Conservation (phyloP, 2,888 invertebrate genomes). For the Epinotia demarniana region DNA sequence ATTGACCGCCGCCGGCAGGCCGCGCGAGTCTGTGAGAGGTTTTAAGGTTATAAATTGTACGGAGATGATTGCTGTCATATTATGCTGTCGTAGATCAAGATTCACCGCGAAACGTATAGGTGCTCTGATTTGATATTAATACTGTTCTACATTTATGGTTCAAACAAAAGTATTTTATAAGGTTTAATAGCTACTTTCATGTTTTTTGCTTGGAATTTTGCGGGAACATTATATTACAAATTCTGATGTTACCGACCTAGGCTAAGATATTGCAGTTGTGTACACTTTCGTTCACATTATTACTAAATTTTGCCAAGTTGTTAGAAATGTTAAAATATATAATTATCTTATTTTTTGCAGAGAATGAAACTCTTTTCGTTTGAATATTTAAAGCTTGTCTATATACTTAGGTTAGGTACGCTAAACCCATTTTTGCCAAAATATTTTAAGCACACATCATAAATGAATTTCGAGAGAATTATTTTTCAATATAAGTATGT, state of each 20-base stretch:
- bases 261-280: not conserved
- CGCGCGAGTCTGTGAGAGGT: too few species aligned
- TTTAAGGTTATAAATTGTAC: too few species aligned
- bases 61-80: too few species aligned
- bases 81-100: too few species aligned
- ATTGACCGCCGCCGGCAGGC: too few species aligned
- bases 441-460: slow-evolving; percentile 6
- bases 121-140: slow-evolving; percentile 2
- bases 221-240: not conserved
- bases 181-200: not conserved
- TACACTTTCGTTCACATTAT: too few species aligned
- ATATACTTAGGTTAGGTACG: not conserved
- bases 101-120: too few species aligned
- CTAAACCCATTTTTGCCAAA: slow-evolving; percentile 2
- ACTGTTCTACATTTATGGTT: slow-evolving; percentile 6
- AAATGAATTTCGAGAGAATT: not conserved
- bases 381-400: not conserved
- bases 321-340: not conserved
- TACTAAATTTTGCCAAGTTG: too few species aligned
- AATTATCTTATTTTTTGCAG: not conserved
- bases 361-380: not conserved
- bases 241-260: slow-evolving; percentile 6
- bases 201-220: not conserved
- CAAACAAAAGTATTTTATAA: slow-evolving; percentile 3
- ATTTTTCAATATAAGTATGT: not conserved